Conservation (phyloP, 2,797 vertebrate species). For the Parambassis ranga region DNA sequence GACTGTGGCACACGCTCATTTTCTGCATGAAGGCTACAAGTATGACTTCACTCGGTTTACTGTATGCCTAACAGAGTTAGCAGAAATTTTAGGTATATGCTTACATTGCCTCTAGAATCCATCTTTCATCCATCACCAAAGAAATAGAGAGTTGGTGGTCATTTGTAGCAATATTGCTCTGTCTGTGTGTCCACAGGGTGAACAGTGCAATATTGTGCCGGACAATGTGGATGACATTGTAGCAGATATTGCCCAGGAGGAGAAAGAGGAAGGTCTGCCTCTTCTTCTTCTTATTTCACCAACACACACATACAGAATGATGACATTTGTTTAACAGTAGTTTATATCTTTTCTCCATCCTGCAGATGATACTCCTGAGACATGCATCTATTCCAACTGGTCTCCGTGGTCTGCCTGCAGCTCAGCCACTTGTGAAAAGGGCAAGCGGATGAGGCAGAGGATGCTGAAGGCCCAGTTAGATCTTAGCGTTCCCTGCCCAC, state of each 20-base stretch:
- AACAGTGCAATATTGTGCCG: slow-evolving; percentile 97
- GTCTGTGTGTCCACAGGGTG: slow-evolving; percentile 83
- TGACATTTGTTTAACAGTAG: neutral
- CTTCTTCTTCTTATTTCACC: neutral
- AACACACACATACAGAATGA: neutral
- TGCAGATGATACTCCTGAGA: slow-evolving; percentile 97
- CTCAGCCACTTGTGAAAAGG: slow-evolving; percentile 97
- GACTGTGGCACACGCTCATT: neutral
- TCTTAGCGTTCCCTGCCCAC: slow-evolving; percentile 94
- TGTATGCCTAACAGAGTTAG: neutral
- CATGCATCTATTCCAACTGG: slow-evolving; percentile 99
- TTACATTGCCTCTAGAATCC: too few species aligned
- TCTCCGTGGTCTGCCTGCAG: slow-evolving; percentile 99
- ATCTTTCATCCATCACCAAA: too few species aligned
- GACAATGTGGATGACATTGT: slow-evolving; percentile 99
- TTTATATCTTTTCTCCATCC: neutral
- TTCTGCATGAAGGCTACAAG: neutral
- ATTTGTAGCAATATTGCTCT: neutral
- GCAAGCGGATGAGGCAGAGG: slow-evolving; percentile 96
- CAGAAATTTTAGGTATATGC: neutral
- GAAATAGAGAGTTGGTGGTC: neutral
- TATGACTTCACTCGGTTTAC: neutral
- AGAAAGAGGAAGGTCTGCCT: slow-evolving; percentile 94
- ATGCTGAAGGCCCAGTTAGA: slow-evolving; percentile 99
- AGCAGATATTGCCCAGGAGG: slow-evolving; percentile 95